Percentiles rank a stretch among this genome's conserved stretches.
phyloP scores from a whole-genome alignment of 2,797 vertebrate species.

The Danio aesculapii region DNA sequence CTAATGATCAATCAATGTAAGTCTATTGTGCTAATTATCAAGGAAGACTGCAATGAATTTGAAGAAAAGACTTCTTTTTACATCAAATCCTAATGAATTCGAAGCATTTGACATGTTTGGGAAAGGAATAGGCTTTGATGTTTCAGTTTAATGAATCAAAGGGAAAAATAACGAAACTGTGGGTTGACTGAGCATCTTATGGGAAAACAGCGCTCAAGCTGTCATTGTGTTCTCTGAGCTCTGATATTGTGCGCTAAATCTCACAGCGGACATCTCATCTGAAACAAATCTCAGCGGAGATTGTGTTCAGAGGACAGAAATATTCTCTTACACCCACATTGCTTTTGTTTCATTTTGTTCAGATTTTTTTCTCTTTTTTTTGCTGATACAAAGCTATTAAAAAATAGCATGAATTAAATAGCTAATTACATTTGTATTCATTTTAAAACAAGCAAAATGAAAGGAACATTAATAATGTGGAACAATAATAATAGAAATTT shows the following conservation, averaged over 20 bases:
- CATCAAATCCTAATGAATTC: constrained; percentile 15
- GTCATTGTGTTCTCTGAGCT: constrained; percentile 16
- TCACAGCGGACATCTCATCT: background rate
- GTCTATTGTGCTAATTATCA: constrained; percentile 11
- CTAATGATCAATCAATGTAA: constrained; percentile 10
- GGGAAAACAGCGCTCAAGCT: background rate
- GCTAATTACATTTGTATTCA: background rate
- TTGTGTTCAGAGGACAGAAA: background rate
- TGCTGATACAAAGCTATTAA: too few relatives aligned
- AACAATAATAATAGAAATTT: too few relatives aligned
- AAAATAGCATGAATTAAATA: background rate
- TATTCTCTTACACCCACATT: background rate
- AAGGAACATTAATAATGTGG: too few relatives aligned
- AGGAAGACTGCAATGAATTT: constrained; percentile 3
- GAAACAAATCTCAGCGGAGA: background rate
- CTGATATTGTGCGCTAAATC: background rate
- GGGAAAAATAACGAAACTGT: constrained; percentile 13
- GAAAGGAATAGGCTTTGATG: constrained; percentile 30
- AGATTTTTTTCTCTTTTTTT: background rate
- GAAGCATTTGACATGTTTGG: constrained; percentile 17
- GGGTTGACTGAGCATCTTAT: background rate
- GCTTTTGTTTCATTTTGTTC: background rate
- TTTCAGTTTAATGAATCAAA: constrained; percentile 39
- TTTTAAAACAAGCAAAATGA: background rate
- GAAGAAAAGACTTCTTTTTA: background rate